Evolutionary conservation across 53 echinoderm and acorn worm species (phyloP).

Genomic region (Astropecten irregularis): DNA sequence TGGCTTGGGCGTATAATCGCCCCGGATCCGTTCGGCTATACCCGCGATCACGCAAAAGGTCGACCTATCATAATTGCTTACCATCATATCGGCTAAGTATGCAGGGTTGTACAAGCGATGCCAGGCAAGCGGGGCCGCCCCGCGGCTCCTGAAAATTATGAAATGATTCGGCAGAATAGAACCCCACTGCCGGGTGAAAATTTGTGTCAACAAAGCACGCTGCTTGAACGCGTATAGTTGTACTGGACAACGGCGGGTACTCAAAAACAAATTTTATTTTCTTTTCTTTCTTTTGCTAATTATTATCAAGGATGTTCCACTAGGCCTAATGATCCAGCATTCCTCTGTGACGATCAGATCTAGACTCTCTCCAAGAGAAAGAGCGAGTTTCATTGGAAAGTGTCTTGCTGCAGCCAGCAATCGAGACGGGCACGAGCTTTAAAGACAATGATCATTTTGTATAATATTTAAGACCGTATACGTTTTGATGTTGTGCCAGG

Average conservation of each 20-base stretch:
- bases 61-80: constrained; percentile 23
- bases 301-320: constrained; percentile 5
- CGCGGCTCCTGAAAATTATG: not conserved
- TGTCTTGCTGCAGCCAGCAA: too few species aligned
- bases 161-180: constrained; percentile 6
- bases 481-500: too few species aligned
- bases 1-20: too few species aligned
- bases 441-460: too few species aligned
- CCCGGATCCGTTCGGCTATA: not conserved
- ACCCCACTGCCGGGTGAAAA: constrained; percentile 17
- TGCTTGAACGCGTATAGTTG: not conserved
- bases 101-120: not conserved
- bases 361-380: too few species aligned
- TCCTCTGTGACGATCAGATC: too few species aligned
- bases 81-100: constrained; percentile 17
- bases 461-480: too few species aligned
- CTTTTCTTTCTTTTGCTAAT: too few species aligned
- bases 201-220: constrained; percentile 35
- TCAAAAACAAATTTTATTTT: not conserved
- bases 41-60: constrained; percentile 7
- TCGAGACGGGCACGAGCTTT: too few species aligned
- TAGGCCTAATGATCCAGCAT: not conserved
- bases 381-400: too few species aligned
- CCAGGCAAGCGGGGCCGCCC: too few species aligned
- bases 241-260: not conserved